phyloP scores from a whole-genome alignment of 2,113 vertebrate genomes.

The Sinosuthora webbiana region DNA sequence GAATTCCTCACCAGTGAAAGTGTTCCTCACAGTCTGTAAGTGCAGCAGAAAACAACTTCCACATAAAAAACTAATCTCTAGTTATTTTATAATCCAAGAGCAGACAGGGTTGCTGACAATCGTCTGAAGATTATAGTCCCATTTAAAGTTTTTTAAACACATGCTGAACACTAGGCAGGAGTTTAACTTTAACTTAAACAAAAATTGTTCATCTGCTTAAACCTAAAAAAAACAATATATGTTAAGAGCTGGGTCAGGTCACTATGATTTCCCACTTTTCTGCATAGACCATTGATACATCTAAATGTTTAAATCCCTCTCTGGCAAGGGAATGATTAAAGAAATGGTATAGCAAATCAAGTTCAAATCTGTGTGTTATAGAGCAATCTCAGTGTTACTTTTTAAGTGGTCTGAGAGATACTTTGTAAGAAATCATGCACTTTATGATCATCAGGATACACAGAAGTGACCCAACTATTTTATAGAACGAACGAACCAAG shows the following conservation, averaged over 20 bases:
- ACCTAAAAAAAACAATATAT: not conserved
- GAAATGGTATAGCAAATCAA: not conserved
- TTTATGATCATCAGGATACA: not conserved
- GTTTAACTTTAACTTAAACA: not conserved
- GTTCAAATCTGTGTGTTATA: not conserved
- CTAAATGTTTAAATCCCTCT: not conserved
- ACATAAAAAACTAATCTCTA: not conserved
- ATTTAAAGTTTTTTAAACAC: not conserved
- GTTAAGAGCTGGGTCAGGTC: not conserved
- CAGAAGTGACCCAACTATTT: not conserved
- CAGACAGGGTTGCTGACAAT: not conserved
- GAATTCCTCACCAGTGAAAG: not conserved
- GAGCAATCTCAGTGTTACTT: not conserved
- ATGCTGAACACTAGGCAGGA: not conserved
- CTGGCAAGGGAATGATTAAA: not conserved
- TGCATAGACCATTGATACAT: not conserved
- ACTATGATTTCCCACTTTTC: not conserved
- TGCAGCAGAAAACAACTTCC: not conserved
- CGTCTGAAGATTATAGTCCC: not conserved
- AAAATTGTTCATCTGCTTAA: not conserved
- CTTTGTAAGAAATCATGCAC: not conserved
- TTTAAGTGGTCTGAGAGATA: not conserved
- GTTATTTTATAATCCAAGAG: not conserved
- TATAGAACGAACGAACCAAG: not conserved
- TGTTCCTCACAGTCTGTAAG: not conserved